Conservation (phyloP, 2,888 invertebrate species). For the Diloba caeruleocephala region DNA sequence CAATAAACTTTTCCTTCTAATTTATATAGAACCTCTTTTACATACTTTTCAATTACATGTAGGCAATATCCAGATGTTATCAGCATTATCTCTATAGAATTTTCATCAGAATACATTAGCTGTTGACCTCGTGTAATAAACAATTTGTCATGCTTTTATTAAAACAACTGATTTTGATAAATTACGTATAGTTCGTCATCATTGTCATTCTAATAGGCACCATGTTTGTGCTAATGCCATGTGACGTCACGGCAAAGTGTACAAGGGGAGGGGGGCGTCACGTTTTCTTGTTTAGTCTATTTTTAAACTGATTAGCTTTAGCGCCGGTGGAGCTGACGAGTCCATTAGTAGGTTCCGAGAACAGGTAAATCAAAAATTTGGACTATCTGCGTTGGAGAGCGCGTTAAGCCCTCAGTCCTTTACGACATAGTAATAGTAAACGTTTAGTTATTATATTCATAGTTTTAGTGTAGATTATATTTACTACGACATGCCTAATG, state of each 20-base stretch:
- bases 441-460: too few species aligned
- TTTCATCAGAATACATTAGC: too few species aligned
- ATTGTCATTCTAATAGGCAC: constrained; percentile 2
- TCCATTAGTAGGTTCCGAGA: too few species aligned
- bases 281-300: too few species aligned
- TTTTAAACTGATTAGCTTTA: too few species aligned
- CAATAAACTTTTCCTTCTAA: not conserved
- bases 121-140: not conserved
- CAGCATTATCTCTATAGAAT: not conserved
- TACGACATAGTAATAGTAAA: too few species aligned
- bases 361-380: too few species aligned
- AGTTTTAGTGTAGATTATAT: too few species aligned
- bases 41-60: not conserved
- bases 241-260: not conserved
- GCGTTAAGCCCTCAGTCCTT: too few species aligned
- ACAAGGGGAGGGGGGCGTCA: not conserved
- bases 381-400: too few species aligned
- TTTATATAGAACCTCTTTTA: not conserved
- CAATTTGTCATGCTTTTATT: not conserved
- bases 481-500: too few species aligned
- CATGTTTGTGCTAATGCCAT: not conserved
- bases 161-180: not conserved
- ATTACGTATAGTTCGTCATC: constrained; percentile 3
- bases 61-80: not conserved
- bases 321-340: too few species aligned